Percentiles rank a stretch among this genome's conserved stretches.
phyloP scores from a whole-genome alignment of 2,797 vertebrate species.

The Crocodylus rhombifer region DNA sequence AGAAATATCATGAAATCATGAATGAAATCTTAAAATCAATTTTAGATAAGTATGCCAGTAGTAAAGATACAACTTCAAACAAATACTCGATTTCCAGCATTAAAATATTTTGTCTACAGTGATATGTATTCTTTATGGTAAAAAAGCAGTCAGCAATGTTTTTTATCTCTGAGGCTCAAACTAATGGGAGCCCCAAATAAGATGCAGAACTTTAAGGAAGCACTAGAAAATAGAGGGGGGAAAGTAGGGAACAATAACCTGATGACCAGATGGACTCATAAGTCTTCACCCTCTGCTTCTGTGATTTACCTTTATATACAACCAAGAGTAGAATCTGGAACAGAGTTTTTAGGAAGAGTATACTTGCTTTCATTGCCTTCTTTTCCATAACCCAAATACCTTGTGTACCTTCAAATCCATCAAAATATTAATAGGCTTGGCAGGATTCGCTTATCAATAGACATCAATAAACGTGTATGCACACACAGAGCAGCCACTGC shows the following conservation, averaged over 20 bases:
- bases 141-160: background rate
- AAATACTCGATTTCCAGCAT: background rate
- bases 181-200: background rate
- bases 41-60: conserved; percentile 10
- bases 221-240: background rate
- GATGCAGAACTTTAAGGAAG: background rate
- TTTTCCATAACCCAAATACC: background rate
- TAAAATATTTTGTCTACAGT: conserved; percentile 28
- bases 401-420: background rate
- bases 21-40: background rate
- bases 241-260: background rate
- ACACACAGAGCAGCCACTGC: too few relatives aligned
- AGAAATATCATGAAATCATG: background rate
- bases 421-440: background rate
- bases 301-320: background rate
- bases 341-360: background rate
- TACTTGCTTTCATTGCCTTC: background rate
- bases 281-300: background rate
- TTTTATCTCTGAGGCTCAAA: background rate
- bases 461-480: too few relatives aligned
- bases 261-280: background rate
- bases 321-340: background rate
- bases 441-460: too few relatives aligned
- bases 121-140: conserved; percentile 11
- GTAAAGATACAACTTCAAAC: background rate